These are phyloP conservation scores for Drosophila pectinifera DNA, from an alignment of 1,140 invertebrate species.

Conservation along the genomic window DNA sequence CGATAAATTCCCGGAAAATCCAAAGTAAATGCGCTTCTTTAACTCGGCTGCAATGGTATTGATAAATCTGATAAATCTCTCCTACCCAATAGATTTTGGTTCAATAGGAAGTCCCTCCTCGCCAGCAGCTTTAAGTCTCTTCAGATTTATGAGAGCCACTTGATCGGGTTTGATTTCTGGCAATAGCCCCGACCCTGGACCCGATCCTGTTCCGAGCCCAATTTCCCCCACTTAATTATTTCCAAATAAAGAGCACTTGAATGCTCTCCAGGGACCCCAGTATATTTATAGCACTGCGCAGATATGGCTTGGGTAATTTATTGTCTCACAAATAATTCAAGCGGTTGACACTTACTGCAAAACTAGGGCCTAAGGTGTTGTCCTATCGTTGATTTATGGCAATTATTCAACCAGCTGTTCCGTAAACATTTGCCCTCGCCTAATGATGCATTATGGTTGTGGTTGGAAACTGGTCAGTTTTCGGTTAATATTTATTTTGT, in stretches of 20 bases:
- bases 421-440: conserved; percentile 12
- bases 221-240: conserved; percentile 23
- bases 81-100: background rate
- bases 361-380: conserved; percentile 14
- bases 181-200: background rate
- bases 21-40: conserved; percentile 3
- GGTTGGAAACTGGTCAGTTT: background rate
- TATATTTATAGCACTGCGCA: conserved; percentile 30
- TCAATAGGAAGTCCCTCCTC: background rate
- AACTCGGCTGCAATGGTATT: conserved; percentile 37
- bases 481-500: background rate
- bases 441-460: conserved; percentile 13
- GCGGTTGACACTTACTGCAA: conserved; percentile 42
- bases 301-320: conserved; percentile 28
- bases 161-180: conserved; percentile 8
- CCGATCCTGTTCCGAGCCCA: background rate
- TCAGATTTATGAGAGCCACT: conserved; percentile 34
- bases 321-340: conserved; percentile 40
- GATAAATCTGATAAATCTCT: conserved; percentile 38
- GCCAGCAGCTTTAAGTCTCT: conserved; percentile 22
- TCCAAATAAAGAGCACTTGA: conserved; percentile 30
- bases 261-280: background rate
- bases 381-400: conserved; percentile 23
- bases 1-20: conserved; percentile 39
- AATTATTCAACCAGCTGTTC: conserved; percentile 29